A percentile compares a stretch with the other conserved stretches of the same genome.
Conservation (phyloP, 2,888 invertebrate species). For the Gisinianus flammeolus region DNA sequence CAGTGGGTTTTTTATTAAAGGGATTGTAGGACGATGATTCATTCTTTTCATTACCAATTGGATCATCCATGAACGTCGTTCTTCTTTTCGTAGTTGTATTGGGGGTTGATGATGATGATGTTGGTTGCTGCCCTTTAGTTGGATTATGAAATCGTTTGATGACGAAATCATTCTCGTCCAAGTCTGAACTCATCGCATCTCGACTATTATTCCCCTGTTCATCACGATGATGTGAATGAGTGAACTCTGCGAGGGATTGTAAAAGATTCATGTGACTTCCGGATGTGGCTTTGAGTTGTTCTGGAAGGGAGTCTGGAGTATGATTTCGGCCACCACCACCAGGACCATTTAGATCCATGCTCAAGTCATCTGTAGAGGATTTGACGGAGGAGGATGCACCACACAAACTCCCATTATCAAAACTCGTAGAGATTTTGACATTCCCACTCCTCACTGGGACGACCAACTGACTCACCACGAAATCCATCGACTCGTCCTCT, state of each 20-base stretch:
- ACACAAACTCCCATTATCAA: conserved; percentile 25
- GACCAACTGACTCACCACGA: conserved; percentile 38
- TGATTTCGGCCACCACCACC: background rate
- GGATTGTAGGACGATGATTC: too few species aligned
- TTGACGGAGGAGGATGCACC: conserved; percentile 20
- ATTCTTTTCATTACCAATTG: background rate
- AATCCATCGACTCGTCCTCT: conserved; percentile 30
- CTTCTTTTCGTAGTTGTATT: background rate
- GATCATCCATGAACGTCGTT: background rate
- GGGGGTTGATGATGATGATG: too few species aligned
- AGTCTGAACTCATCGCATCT: too few species aligned
- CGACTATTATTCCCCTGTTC: too few species aligned
- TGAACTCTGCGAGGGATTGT: conserved; percentile 24
- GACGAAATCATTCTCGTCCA: too few species aligned
- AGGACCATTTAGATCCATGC: background rate
- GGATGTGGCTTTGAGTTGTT: background rate
- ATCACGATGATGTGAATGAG: background rate
- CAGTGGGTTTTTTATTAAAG: too few species aligned
- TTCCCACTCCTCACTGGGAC: conserved; percentile 39
- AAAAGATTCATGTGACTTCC: conserved; percentile 32
- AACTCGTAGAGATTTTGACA: conserved; percentile 38
- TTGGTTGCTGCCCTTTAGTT: too few species aligned
- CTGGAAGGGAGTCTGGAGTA: conserved; percentile 22
- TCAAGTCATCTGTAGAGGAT: conserved; percentile 37
- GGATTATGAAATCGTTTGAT: too few species aligned